phyloP scores from a whole-genome alignment of 2,888 invertebrate species.

The Unio delphinus region DNA sequence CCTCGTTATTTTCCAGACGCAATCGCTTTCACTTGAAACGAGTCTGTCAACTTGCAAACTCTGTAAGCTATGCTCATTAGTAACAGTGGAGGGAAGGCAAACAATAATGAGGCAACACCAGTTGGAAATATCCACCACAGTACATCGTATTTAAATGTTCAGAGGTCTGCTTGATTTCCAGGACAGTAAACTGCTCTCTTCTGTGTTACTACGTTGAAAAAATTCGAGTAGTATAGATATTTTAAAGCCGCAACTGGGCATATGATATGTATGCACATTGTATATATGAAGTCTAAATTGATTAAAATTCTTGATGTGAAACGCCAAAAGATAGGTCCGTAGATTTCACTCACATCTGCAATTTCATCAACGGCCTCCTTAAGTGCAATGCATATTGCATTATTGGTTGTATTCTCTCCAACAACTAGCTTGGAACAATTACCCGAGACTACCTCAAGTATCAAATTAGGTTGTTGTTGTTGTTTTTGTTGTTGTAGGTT shows the following conservation, averaged over 20 bases:
- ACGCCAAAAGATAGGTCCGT: slow-evolving; percentile 33
- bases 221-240: slow-evolving; percentile 23
- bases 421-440: slow-evolving; percentile 26
- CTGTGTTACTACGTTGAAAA: slow-evolving; percentile 7
- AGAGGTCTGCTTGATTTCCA: not conserved
- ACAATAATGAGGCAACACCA: slow-evolving; percentile 22
- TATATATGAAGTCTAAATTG: slow-evolving; percentile 16
- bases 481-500: no score
- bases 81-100: slow-evolving; percentile 26
- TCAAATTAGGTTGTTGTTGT: no score
- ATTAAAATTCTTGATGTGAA: slow-evolving; percentile 28
- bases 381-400: slow-evolving; percentile 15
- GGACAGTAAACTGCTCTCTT: slow-evolving; percentile 11
- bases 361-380: slow-evolving; percentile 7
- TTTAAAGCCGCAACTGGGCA: slow-evolving; percentile 32
- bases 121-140: slow-evolving; percentile 33
- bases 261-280: slow-evolving; percentile 29
- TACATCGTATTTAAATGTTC: slow-evolving; percentile 10
- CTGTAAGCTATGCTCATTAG: slow-evolving; percentile 5
- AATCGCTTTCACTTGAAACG: no score
- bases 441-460: slow-evolving; percentile 7
- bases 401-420: slow-evolving; percentile 18
- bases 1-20: no score
- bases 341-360: slow-evolving; percentile 14
- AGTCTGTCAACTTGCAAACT: not conserved